These are phyloP conservation scores for Lacerta viridis DNA, from an alignment of 2,797 vertebrate species.

Conservation along the genomic window DNA sequence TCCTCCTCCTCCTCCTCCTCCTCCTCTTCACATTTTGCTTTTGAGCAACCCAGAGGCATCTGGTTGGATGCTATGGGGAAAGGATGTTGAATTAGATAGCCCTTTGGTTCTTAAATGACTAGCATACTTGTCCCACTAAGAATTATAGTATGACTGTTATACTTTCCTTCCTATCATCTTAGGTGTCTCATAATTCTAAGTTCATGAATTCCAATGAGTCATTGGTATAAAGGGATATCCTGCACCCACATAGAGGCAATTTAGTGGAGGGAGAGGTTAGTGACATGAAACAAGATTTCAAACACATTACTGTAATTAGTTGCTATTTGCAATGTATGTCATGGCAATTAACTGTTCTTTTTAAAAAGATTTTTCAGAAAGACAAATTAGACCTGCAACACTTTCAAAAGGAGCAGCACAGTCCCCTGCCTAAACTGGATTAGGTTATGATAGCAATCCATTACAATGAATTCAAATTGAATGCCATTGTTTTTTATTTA, in stretches of 20 bases:
- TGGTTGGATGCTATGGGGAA: background rate
- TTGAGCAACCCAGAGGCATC: too few relatives aligned
- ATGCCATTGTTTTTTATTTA: too few relatives aligned
- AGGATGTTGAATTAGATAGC: background rate
- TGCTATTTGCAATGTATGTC: slow-evolving; percentile 31
- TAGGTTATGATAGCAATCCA: background rate
- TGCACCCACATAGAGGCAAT: slow-evolving; percentile 63
- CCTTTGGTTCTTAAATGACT: background rate
- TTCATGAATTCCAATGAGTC: slow-evolving; percentile 15
- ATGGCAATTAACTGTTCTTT: background rate
- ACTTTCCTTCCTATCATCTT: slow-evolving; percentile 39
- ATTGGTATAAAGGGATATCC: slow-evolving; percentile 58
- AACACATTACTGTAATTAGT: slow-evolving; percentile 56
- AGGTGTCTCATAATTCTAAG: slow-evolving; percentile 47
- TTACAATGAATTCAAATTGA: background rate
- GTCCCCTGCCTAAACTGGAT: background rate
- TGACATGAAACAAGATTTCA: slow-evolving; percentile 49
- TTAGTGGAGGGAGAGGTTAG: slow-evolving; percentile 59
- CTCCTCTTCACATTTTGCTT: too few relatives aligned
- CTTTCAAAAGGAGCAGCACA: background rate
- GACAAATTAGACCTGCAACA: slow-evolving; percentile 15
- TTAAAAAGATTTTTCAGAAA: background rate
- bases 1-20: too few relatives aligned
- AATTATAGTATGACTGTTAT: slow-evolving; percentile 30
- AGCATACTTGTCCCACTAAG: fast-evolving